Base-by-base conservation (phyloP, 2,113 vertebrate genomes). In the Takifugu flavidus region DNA sequence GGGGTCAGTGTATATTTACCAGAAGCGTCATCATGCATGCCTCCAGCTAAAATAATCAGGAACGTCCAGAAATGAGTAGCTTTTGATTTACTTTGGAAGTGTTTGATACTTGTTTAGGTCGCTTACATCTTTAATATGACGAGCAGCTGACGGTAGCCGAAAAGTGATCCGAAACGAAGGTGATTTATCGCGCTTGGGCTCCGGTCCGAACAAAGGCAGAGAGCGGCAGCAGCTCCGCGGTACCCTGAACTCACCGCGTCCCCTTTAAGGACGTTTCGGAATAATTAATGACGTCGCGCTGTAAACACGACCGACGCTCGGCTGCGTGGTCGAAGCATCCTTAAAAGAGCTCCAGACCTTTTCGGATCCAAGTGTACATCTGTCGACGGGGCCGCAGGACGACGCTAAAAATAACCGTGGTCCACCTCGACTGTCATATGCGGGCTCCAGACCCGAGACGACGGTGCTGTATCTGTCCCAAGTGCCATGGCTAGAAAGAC, bases 401-500 rank as follows among this genome's bases (percentile, higher is more conserved):
- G 49, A 4, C 54, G 31, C 42, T 14, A 27, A 59, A 47, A 74
- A 70, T 10, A 59, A 44, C 62, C 13, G 71, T 70, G 67, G 59
- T 77, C 59, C 74, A 75, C 75, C 57, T 75, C 62, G 53, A 78
- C 70, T 82, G 70, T 87, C 89, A 77, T 91, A 90, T 91, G 89
- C 85, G 69, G 83, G 65, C 82, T 82, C 73, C 64, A 69, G 75
- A 74, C 77, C 76, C 77, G 60, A 70, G 66, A 61, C 86, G 84
- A 79, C 85, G 80, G 80, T 61, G 84, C 76, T 71, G 79, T 78
- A 56, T 82, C 62, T 69, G 57, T 80, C 62, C 74, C 62, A 62
- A 77, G 82, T 85, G 85, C 86, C 84, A 91, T 91, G 89, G 86
- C 89, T 81, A 85, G 84, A 75, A 88, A 84, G 73, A 89, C 85